Evolutionary conservation across 2,888 invertebrate species (phyloP).

Genomic region (Lithophane socia): DNA sequence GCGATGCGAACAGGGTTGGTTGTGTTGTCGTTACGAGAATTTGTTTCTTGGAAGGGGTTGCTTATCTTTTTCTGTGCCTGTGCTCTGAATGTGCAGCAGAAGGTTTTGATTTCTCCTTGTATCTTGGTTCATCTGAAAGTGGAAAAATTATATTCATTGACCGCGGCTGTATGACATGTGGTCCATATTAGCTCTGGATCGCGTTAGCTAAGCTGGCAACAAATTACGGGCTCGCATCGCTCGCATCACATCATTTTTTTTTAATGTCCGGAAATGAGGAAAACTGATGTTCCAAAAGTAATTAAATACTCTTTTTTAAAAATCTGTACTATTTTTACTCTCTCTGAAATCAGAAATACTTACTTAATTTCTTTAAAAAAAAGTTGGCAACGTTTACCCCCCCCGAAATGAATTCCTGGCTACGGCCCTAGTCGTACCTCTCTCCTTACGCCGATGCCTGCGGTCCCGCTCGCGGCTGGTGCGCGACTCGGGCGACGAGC

Average conservation of each 20-base stretch:
- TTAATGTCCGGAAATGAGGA: no score
- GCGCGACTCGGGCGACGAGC: constrained; percentile 84
- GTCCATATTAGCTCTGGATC: neutral
- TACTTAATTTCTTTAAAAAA: no score
- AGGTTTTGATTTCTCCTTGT: constrained; percentile 85
- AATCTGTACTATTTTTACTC: no score
- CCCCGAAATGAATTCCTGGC: no score
- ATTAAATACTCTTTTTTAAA: no score
- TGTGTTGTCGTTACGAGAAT: constrained; percentile 43
- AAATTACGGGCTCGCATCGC: no score
- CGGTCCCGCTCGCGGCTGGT: constrained; percentile 75
- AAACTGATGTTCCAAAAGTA: no score
- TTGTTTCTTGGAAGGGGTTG: constrained; percentile 36
- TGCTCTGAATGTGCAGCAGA: constrained; percentile 84
- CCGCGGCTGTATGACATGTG: neutral
- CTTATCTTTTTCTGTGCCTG: constrained; percentile 84
- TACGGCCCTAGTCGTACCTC: constrained; percentile 66
- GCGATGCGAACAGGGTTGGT: neutral
- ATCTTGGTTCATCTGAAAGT: constrained; percentile 82
- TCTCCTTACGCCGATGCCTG: constrained; percentile 78
- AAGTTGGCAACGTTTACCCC: no score
- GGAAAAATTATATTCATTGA: neutral
- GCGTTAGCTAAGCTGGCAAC: no score
- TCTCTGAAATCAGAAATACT: no score
- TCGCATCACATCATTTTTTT: no score